These are phyloP conservation scores for Manis crassicaudata DNA, from an alignment of 2,797 vertebrate species.

Conservation along the genomic window DNA sequence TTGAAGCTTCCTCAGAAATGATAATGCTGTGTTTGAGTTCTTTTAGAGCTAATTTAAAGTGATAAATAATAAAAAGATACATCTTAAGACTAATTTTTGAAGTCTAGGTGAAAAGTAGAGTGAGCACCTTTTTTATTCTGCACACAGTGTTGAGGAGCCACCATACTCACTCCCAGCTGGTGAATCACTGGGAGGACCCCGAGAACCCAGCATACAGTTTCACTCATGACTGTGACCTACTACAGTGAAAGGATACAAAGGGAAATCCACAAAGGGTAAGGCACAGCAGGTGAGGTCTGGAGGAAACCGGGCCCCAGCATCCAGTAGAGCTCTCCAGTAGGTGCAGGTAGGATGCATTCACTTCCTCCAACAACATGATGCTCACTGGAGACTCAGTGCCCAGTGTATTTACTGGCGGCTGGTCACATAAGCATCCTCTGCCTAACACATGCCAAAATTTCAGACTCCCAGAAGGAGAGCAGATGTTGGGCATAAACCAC, in stretches of 20 bases:
- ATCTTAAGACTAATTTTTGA: background rate
- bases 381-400: background rate
- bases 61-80: background rate
- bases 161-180: background rate
- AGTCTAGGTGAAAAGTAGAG: background rate
- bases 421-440: background rate
- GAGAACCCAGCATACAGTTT: background rate
- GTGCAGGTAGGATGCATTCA: rapidly evolving
- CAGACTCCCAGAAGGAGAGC: background rate
- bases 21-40: background rate
- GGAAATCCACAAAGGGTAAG: background rate
- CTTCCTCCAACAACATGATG: background rate
- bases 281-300: background rate
- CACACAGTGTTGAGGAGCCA: too few relatives aligned
- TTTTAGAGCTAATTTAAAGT: background rate
- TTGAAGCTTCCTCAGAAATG: background rate
- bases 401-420: background rate
- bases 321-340: background rate
- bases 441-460: background rate
- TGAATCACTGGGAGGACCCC: background rate
- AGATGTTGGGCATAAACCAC: background rate
- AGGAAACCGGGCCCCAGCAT: background rate
- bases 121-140: background rate
- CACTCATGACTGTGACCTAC: background rate
- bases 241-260: background rate